A percentile compares a stretch with the other conserved stretches of the same genome.
Evolutionary conservation across 23 tunicate species (phyloP).

Genomic region (Aplidium turbinatum): DNA sequence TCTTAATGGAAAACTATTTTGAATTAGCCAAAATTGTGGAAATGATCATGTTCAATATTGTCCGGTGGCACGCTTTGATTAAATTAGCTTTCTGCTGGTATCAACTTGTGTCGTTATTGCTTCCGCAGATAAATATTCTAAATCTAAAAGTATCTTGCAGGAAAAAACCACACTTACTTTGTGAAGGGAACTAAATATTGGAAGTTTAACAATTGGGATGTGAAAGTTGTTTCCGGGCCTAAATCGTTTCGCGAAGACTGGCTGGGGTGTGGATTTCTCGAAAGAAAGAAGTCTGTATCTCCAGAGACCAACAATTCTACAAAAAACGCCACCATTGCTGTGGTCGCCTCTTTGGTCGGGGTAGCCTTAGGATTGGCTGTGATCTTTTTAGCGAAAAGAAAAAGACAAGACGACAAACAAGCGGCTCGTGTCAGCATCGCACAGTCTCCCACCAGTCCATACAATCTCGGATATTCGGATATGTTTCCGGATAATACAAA

Average conservation of each 20-base stretch:
- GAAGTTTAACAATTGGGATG: conserved; percentile 50
- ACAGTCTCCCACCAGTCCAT: not conserved
- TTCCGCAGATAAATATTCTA: no score
- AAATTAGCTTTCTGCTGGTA: no score
- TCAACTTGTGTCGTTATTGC: no score
- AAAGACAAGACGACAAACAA: no score
- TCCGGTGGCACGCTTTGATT: no score
- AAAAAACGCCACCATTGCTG: conserved; percentile 10
- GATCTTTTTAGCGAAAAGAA: no score
- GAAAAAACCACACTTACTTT: conserved; percentile 78
- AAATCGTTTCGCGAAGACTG: conserved; percentile 60
- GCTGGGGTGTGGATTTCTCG: conserved; percentile 46
- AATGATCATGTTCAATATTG: no score
- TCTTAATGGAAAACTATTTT: no score
- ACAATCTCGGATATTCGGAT: not conserved
- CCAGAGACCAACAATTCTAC: not conserved
- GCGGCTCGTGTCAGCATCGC: conserved; percentile 5
- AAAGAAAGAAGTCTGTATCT: not conserved
- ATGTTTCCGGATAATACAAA: not conserved
- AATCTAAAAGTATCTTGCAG: no score
- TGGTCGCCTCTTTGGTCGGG: not conserved
- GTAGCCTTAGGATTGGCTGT: not conserved
- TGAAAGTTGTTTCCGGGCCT: conserved; percentile 34
- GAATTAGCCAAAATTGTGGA: no score
- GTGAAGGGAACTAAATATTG: conserved; percentile 79